Conservation (phyloP, 2,797 vertebrate genomes). For the Tragelaphus eurycerus region DNA sequence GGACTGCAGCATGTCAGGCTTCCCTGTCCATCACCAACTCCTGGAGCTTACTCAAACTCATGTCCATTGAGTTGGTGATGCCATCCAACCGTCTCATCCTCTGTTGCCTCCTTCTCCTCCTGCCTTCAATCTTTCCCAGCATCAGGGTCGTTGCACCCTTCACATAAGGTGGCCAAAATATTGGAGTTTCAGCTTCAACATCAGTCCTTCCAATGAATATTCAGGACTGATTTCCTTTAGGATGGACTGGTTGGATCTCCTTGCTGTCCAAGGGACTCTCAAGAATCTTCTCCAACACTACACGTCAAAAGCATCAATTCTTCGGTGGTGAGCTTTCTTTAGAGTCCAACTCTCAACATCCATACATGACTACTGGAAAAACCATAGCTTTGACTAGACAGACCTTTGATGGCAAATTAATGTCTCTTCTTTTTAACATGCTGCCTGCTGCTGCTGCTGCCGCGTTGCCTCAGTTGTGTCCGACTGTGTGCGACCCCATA, state of each 20-base stretch:
- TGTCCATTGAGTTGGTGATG: neutral
- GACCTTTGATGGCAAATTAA: neutral
- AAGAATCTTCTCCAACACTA: neutral
- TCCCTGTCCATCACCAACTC: neutral
- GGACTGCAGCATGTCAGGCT: neutral
- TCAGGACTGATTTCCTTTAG: neutral
- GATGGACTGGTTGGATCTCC: neutral
- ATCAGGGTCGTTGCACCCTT: neutral
- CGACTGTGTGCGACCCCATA: too few relatives aligned
- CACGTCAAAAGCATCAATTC: neutral
- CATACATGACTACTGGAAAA: neutral
- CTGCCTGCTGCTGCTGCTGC: neutral
- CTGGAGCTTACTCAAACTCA: neutral
- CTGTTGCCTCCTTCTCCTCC: neutral
- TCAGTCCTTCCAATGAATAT: neutral
- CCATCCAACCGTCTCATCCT: neutral
- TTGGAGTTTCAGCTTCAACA: neutral
- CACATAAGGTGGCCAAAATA: neutral
- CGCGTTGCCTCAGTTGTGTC: too few relatives aligned
- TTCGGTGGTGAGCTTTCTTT: accelerated
- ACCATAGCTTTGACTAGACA: neutral
- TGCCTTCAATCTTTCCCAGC: neutral
- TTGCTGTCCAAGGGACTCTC: neutral
- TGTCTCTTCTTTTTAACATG: neutral
- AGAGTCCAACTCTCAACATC: neutral